Percentiles rank a stretch among this genome's conserved stretches.
Evolutionary conservation across 2,888 invertebrate species (phyloP).

Genomic region (Dascillus cervinus): DNA sequence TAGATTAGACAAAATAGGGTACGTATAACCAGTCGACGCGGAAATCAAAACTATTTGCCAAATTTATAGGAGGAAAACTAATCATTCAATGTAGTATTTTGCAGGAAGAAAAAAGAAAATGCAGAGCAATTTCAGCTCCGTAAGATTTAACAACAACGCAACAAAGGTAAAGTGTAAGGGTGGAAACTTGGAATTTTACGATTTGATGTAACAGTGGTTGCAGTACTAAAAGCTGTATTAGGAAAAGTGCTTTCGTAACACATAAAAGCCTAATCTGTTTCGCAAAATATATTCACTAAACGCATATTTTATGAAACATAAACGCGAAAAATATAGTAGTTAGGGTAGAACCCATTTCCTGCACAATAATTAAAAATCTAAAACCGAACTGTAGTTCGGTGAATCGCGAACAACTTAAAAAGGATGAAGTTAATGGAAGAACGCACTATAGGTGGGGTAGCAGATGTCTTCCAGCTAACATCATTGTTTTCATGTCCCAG

Average conservation of each 20-base stretch:
- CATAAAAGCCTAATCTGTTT: slow-evolving; percentile 28
- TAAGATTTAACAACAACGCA: slow-evolving; percentile 4
- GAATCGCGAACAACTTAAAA: too few relatives aligned
- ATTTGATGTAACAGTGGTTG: slow-evolving; percentile 23
- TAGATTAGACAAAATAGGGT: slow-evolving; percentile 32
- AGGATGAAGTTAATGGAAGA: slow-evolving; percentile 16
- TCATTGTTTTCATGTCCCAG: slow-evolving; percentile 32
- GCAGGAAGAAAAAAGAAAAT: slow-evolving; percentile 3
- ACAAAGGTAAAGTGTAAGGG: slow-evolving; percentile 1
- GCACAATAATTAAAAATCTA: too few relatives aligned
- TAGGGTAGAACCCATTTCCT: too few relatives aligned
- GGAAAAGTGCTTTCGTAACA: slow-evolving; percentile 19
- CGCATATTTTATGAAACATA: too few relatives aligned
- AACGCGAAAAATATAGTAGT: too few relatives aligned
- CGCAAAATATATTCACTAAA: slow-evolving; percentile 23
- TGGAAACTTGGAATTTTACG: slow-evolving; percentile 20
- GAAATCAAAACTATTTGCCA: too few relatives aligned
- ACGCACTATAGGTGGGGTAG: slow-evolving; percentile 27
- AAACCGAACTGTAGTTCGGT: too few relatives aligned
- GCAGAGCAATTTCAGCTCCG: slow-evolving; percentile 2
- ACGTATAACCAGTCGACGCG: too few relatives aligned
- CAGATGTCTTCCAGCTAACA: slow-evolving; percentile 31
- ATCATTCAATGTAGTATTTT: neutral
- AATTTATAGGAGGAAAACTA: too few relatives aligned
- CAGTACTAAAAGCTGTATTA: slow-evolving; percentile 26